These are phyloP conservation scores for Drosophila rubida DNA, from an alignment of 2,888 invertebrate species.

Conservation along the genomic window DNA sequence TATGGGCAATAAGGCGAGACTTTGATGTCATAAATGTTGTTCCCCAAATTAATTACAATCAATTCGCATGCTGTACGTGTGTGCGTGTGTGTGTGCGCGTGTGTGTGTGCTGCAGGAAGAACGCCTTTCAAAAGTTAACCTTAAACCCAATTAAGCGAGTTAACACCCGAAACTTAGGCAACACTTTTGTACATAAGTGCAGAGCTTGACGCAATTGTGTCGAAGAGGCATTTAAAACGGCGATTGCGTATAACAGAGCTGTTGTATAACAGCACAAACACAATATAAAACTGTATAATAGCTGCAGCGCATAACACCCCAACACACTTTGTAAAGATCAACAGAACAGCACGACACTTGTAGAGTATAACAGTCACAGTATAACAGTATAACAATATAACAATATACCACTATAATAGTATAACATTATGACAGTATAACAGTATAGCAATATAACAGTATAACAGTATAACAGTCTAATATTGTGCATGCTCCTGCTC, in stretches of 20 bases:
- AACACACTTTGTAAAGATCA: too few relatives aligned
- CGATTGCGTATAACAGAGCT: not conserved
- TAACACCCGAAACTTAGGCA: not conserved
- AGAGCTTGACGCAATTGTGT: not conserved
- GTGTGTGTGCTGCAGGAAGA: not conserved
- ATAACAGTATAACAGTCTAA: too few relatives aligned
- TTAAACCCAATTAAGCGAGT: not conserved
- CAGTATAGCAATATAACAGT: not conserved
- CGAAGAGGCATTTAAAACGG: not conserved
- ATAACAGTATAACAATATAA: too few relatives aligned
- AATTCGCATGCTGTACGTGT: not conserved
- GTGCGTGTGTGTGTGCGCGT: not conserved
- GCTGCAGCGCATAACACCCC: too few relatives aligned
- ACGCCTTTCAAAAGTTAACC: not conserved
- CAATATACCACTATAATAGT: too few relatives aligned
- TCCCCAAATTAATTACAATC: conserved; percentile 12
- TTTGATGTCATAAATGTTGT: conserved; percentile 7
- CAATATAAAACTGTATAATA: too few relatives aligned
- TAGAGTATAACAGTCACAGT: too few relatives aligned
- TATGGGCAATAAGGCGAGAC: not conserved
- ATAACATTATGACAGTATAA: too few relatives aligned
- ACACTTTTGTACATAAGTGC: not conserved
- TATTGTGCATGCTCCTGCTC: not conserved
- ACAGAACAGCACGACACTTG: too few relatives aligned
- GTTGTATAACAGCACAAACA: conserved; percentile 12